Base-by-base conservation (phyloP, 2,888 invertebrate species). In the Morinoia aosen region DNA sequence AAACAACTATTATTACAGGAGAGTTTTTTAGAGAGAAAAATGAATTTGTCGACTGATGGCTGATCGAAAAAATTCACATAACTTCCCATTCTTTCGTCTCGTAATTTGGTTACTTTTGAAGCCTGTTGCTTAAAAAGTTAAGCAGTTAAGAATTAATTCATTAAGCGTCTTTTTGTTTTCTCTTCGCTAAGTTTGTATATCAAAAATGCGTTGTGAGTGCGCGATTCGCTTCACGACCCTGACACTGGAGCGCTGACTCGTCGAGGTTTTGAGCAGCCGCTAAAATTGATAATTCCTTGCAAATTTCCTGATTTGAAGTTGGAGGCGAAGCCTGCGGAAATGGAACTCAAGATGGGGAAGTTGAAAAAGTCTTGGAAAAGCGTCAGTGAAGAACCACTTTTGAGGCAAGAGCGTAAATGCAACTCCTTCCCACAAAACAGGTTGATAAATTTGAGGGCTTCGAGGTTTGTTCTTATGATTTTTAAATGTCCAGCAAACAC, bases 251-350 rank as follows among this genome's bases (percentile, higher is more conserved):
- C 93, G 58, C 58, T 76, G 57, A 10, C 93, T 93, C 93, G 56
- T 48, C 93, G n/a, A 93, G n/a, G 8, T 56, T 19, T 93, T 33
- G 57, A 57, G 76, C 48, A 48, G 33, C 58, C 16, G 57, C 57
- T 57, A 57, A 93, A 57, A 93, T 93, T 93, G 93, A 93, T 93
- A 93, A 93, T 93, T 93, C 93, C 57, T 93, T 93, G 93, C 93
- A 57, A 93, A 93, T 93, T 93, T 93, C 93, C 93, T 93, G 93
- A 93, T 93, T 93, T 93, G 93, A 93, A 93, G 25, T 93, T 93
- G 57, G 56, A 48, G 93, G 93, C 56, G 57, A 57, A 57, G 93
- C 93, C 57, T 56, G 58, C 93, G 93, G 93, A 93, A 57, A 93
- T 93, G 93, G 57, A 48, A 93, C 57, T 40, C 57, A 93, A 11